Evolutionary conservation across 1,140 invertebrate genomes (phyloP), one percentile per base, ranked within the genome.

Genomic region (Drosophila kohkoa): DNA sequence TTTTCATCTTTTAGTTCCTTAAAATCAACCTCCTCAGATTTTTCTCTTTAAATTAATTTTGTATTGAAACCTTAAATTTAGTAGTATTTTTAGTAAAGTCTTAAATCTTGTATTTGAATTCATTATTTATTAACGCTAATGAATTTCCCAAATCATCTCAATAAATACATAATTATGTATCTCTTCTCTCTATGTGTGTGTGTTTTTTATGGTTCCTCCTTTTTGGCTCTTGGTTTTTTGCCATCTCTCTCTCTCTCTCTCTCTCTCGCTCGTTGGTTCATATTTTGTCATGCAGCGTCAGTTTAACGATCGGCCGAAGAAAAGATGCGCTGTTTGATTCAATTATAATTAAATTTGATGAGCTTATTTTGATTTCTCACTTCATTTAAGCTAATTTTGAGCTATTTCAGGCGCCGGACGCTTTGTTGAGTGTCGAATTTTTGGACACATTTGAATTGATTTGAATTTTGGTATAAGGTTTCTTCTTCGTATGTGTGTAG

Each of bases 361-460:
- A 66, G 80, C 83, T 83, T 88, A 87, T 87, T 88, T 87, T 88
- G 80, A 87, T 87, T 87, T 87, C 72, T 87, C 83, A 88, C 83
- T 87, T 87, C 83, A 88, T 87, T 87, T 88, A 88, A 77, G 83
- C 83, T 89, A 83, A 88, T 88, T 83, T 82, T 63, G 72, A 72
- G 63, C 63, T 68, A 77, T 82, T 75, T 75, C 6, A 41, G 67
- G 67, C 73, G 72, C 57, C 72, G 72, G 48, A 30, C 55, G 65
- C 66, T 77, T 70, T 69, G 64, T 70, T 64, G 55, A 54, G 38
- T 73, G 70, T 68, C 38, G 48, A n/a, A 48, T 49, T 52, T 45
- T 79, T 64, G 11, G 68, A 63, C 28, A n/a, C 60, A 65, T 80
- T 80, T 51, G 35, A 52, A 78, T 69, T 78, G 59, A 75, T 80